Percentiles rank a stretch among this genome's conserved stretches.
phyloP scores from a whole-genome alignment of 1,140 invertebrate species.

The Bombyx mandarina region DNA sequence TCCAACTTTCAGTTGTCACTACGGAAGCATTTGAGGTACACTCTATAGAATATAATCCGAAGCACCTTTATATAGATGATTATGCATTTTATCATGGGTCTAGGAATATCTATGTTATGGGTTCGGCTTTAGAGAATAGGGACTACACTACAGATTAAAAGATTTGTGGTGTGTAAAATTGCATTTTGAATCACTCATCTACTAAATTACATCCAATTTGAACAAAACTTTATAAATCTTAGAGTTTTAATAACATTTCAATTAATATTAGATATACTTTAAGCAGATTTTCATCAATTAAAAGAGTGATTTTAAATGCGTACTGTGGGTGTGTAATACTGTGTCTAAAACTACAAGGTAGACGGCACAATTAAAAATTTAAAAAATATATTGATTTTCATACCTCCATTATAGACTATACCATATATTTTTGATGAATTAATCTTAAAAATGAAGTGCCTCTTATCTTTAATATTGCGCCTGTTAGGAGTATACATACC shows the following conservation, averaged over 20 bases:
- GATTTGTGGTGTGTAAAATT: conserved; percentile 1
- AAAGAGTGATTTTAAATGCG: too few species aligned
- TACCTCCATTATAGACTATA: conserved; percentile 29
- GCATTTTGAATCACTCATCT: not conserved
- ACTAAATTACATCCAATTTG: too few species aligned
- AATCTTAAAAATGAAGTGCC: too few species aligned
- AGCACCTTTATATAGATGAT: conserved; percentile 43
- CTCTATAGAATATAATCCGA: conserved; percentile 23
- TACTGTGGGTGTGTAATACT: not conserved
- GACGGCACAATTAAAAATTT: conserved; percentile 2
- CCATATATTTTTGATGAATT: too few species aligned
- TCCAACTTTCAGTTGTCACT: conserved; percentile 34
- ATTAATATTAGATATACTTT: too few species aligned
- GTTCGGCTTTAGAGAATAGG: conserved; percentile 67
- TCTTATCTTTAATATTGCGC: too few species aligned
- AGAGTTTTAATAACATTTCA: too few species aligned
- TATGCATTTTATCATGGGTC: conserved; percentile 40
- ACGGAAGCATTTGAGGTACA: conserved; percentile 31
- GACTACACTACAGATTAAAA: conserved; percentile 30
- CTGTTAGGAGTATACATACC: conserved; percentile 70
- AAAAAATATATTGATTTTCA: conserved; percentile 18
- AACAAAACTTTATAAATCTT: too few species aligned
- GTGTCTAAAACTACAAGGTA: conserved; percentile 2
- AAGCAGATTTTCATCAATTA: too few species aligned
- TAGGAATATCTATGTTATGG: conserved; percentile 40